A percentile compares a stretch with the other conserved stretches of the same genome.
phyloP scores from a whole-genome alignment of 2,888 invertebrate species.

The Pyrochroa serraticornis region DNA sequence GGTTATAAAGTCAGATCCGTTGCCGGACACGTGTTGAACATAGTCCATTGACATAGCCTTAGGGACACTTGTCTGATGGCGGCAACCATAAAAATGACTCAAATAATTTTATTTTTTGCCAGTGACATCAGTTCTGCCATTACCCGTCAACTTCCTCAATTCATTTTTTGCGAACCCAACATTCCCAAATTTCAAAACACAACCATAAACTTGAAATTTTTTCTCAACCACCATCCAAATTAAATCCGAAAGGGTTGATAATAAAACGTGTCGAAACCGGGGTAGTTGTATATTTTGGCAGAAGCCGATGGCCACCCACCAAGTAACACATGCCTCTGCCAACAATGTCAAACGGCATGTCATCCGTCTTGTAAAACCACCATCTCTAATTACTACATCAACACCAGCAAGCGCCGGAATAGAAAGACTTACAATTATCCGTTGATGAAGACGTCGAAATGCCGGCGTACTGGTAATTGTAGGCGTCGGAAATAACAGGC shows the following conservation, averaged over 20 bases:
- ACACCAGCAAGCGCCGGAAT: constrained; percentile 21
- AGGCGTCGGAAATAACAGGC: constrained; percentile 49
- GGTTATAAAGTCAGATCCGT: too few species aligned
- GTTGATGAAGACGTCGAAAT: constrained; percentile 49
- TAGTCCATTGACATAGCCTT: too few species aligned
- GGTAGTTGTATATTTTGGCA: constrained; percentile 39
- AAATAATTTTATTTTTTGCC: too few species aligned
- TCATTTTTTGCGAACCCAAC: too few species aligned
- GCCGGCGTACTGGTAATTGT: constrained; percentile 54
- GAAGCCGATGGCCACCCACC: constrained; percentile 39
- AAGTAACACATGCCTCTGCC: constrained; percentile 36
- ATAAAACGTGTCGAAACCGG: constrained; percentile 13
- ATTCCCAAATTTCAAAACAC: background rate
- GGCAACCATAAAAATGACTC: too few species aligned
- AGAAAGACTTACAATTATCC: constrained; percentile 53
- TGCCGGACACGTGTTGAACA: too few species aligned
- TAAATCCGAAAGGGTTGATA: constrained; percentile 13
- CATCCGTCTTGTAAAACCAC: constrained; percentile 41
- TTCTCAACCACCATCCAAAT: background rate
- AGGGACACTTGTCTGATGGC: too few species aligned
- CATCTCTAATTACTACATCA: constrained; percentile 42
- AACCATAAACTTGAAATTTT: background rate
- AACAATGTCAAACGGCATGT: constrained; percentile 46
- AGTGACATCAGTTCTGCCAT: too few species aligned
- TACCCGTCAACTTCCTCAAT: too few species aligned